Percentiles rank a stretch among this genome's conserved stretches.
These are phyloP conservation scores for Agonum fuliginosum DNA, from an alignment of 2,888 invertebrate genomes.

Conservation along the genomic window DNA sequence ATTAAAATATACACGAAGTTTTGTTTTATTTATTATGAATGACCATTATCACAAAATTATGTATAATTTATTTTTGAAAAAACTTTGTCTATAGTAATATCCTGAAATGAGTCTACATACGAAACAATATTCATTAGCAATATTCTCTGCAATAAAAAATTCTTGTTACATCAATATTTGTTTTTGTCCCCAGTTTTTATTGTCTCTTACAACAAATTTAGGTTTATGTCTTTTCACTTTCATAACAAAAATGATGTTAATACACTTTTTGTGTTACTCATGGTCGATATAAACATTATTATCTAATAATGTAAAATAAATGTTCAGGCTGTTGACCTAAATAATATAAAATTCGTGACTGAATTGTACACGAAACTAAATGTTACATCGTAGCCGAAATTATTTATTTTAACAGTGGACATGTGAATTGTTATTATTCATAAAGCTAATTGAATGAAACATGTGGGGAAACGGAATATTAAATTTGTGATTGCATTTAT, in stretches of 20 bases:
- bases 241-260: slow-evolving; percentile 39
- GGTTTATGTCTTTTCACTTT: slow-evolving; percentile 30
- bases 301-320: slow-evolving; percentile 45
- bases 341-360: slow-evolving; percentile 54
- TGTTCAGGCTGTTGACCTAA: slow-evolving; percentile 47
- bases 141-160: too few species aligned
- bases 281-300: slow-evolving; percentile 45
- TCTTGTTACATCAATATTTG: too few species aligned
- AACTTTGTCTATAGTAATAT: too few species aligned
- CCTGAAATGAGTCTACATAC: too few species aligned
- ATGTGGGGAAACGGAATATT: too few species aligned
- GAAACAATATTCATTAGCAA: too few species aligned
- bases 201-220: slow-evolving; percentile 27
- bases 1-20: too few species aligned
- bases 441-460: not conserved
- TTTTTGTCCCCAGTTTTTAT: too few species aligned
- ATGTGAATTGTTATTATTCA: not conserved
- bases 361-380: slow-evolving; percentile 23
- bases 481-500: too few species aligned
- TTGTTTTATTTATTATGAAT: too few species aligned
- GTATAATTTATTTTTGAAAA: too few species aligned
- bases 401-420: not conserved
- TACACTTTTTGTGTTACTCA: slow-evolving; percentile 37
- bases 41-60: too few species aligned
- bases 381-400: not conserved